A percentile compares a stretch with the other conserved stretches of the same genome.
Conservation (phyloP, 2,888 invertebrate genomes). For the Chromoteleia sp. region DNA sequence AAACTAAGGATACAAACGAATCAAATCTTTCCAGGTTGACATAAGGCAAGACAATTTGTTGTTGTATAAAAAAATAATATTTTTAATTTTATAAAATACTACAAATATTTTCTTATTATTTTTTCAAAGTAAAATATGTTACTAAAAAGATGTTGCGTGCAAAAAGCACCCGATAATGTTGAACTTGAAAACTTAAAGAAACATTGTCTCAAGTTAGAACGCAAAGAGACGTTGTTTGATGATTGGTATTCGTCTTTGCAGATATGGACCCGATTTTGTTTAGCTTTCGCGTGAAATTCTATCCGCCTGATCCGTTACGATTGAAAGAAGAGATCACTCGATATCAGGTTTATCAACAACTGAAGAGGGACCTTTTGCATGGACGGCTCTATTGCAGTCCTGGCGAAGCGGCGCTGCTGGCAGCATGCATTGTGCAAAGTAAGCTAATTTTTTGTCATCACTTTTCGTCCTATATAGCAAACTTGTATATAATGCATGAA, state of each 20-base stretch:
- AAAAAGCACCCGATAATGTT: too few species aligned
- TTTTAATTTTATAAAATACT: too few species aligned
- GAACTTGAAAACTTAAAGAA: background rate
- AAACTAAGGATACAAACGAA: too few species aligned
- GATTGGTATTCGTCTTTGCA: constrained; percentile 83
- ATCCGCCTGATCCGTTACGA: constrained; percentile 97
- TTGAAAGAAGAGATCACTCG: constrained; percentile 97
- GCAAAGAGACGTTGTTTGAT: background rate
- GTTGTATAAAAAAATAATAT: too few species aligned
- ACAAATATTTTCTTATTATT: too few species aligned
- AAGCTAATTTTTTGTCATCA: constrained; percentile 77
- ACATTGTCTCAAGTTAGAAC: background rate
- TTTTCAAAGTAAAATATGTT: too few species aligned
- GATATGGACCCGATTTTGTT: constrained; percentile 96
- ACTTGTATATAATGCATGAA: too few species aligned
- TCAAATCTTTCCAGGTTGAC: too few species aligned
- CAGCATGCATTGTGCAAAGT: constrained; percentile 97
- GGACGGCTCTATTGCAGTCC: constrained; percentile 96
- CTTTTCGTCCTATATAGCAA: background rate
- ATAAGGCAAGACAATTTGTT: too few species aligned
- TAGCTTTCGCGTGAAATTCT: constrained; percentile 98
- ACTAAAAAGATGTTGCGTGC: too few species aligned
- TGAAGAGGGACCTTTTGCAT: constrained; percentile 97
- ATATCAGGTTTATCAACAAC: constrained; percentile 96
- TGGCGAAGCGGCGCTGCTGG: constrained; percentile 94